Evolutionary conservation across 2,113 vertebrate genomes (phyloP), one percentile per base, ranked within the genome.

Genomic region (Mormyrus lacerda): DNA sequence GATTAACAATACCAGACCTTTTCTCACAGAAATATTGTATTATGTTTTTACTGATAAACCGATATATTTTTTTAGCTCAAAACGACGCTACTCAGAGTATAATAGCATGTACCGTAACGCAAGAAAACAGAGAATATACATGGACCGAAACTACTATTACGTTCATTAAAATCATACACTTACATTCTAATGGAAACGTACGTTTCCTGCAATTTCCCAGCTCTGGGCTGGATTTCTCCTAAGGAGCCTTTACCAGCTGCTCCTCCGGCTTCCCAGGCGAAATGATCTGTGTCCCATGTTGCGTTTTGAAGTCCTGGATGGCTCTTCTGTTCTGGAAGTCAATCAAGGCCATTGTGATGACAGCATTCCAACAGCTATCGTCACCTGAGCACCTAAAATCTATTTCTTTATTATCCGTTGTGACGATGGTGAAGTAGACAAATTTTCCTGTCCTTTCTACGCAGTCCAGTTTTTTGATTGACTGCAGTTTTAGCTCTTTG

Each of bases 361-460:
- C 96, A 5, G 98, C 97, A 90, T 98, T 98, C 98, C 98, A 99
- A 94, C 97, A 96, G 96, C 96, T 97, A 42, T 96, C 95, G 93
- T 98, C 97, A 69, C 95, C 96, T 0, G 97, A 91, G 94, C 98
- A 99, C 93, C 98, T 96, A 95, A 99, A 99, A 92, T 99, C 98
- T 91, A 99, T 98, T 95, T 99, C 98, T 93, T 98, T 98, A 93
- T 96, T 95, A 94, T 98, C 97, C 13, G 96, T 98, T 92, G 98
- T 99, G 51, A 99, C 98, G 91, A 99, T 97, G 93, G 98, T 99
- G 96, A 99, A 99, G 94, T 99, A 99, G 93, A 99, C 95, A 95
- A 98, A 98, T 93, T 97, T 98, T 93, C 97, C 97, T 61, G 97
- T 99, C 94, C 97, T 96, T 96, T 99, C 98, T 95, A 99, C 98